These are phyloP conservation scores for Acanthiza pusilla DNA, from an alignment of 2,797 vertebrate species.

Conservation along the genomic window DNA sequence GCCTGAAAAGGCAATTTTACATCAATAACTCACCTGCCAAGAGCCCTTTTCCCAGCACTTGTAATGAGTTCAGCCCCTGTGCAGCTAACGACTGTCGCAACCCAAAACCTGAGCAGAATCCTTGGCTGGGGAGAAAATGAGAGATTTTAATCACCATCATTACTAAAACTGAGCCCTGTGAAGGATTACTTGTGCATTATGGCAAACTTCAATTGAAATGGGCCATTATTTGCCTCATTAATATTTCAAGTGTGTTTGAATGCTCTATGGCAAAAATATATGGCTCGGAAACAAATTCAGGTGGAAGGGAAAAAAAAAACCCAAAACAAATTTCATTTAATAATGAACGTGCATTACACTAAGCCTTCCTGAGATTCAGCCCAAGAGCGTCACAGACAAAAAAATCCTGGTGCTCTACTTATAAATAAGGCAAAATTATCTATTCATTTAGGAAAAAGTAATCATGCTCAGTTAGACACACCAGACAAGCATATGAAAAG, in stretches of 20 bases:
- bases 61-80: not conserved
- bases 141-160: not conserved
- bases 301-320: not conserved
- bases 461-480: conserved; percentile 51
- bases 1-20: not conserved
- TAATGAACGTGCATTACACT: not conserved
- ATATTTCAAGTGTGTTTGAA: not conserved
- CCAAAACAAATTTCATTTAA: conserved; percentile 3
- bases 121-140: not conserved
- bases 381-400: not conserved
- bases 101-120: not conserved
- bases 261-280: not conserved
- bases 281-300: not conserved
- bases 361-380: not conserved
- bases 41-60: not conserved
- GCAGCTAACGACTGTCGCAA: not conserved
- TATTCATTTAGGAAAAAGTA: conserved; percentile 58
- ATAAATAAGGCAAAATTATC: conserved; percentile 18
- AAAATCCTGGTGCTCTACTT: conserved; percentile 8
- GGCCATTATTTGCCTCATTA: not conserved
- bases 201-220: conserved; percentile 12
- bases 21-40: not conserved
- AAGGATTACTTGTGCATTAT: not conserved
- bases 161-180: not conserved
- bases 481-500: conserved; percentile 60